These are phyloP conservation scores for Ranitomeya variabilis DNA, from an alignment of 2,113 vertebrate genomes.

Conservation along the genomic window DNA sequence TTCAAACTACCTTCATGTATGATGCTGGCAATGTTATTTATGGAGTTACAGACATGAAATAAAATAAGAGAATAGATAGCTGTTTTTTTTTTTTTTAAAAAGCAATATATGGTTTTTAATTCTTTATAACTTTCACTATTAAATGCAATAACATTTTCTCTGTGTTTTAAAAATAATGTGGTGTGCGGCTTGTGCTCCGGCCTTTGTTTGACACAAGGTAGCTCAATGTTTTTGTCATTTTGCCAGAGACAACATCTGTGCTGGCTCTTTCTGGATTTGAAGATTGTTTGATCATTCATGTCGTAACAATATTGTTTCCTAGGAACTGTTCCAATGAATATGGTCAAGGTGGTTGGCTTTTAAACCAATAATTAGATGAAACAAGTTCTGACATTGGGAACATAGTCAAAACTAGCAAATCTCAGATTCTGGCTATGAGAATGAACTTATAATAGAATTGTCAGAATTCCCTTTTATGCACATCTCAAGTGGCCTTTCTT, in stretches of 20 bases:
- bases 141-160: constrained; percentile 12
- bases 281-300: constrained; percentile 56
- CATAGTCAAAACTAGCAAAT: constrained; percentile 37
- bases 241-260: constrained; percentile 57
- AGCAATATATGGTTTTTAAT: not conserved
- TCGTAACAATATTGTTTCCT: constrained; percentile 55
- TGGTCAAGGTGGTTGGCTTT: constrained; percentile 55
- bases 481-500: not conserved
- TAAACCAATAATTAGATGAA: constrained; percentile 50
- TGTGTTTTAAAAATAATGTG: not conserved
- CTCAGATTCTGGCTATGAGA: constrained; percentile 2
- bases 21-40: not conserved
- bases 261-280: constrained; percentile 56
- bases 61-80: not conserved
- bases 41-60: not conserved
- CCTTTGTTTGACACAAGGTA: constrained; percentile 34
- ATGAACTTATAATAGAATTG: constrained; percentile 21
- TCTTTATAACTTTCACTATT: not conserved
- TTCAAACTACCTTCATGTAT: not conserved
- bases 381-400: constrained; percentile 52
- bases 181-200: constrained; percentile 8
- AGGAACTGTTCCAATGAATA: constrained; percentile 53
- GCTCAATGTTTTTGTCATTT: constrained; percentile 35
- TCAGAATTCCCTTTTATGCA: constrained; percentile 18
- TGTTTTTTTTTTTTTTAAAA: too few relatives aligned